A percentile compares a stretch with the other conserved stretches of the same genome.
Evolutionary conservation across 2,888 invertebrate genomes (phyloP).

Genomic region (Callyntrura sp.): DNA sequence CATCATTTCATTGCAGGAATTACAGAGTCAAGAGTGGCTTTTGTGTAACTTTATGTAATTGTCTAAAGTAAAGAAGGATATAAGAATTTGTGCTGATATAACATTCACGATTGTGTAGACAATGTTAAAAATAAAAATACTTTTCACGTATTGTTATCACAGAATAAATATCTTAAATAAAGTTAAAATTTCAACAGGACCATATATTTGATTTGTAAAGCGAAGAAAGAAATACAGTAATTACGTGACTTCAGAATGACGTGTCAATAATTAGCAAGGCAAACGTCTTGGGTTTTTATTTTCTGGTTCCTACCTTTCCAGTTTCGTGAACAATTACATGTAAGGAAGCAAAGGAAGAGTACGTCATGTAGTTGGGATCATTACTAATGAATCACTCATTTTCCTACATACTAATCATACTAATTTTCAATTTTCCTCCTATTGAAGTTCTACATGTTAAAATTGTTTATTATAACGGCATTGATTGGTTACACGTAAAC

Average conservation of each 20-base stretch:
- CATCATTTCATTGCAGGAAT: no score
- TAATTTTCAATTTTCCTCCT: no score
- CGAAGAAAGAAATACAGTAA: neutral
- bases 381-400: constrained; percentile 4
- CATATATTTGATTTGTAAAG: neutral
- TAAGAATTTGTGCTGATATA: neutral
- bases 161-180: neutral
- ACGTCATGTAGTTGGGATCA: neutral
- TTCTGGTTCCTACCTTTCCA: neutral
- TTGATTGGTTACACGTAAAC: neutral
- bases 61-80: neutral
- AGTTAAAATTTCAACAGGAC: neutral
- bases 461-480: neutral
- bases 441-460: neutral
- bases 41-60: constrained; percentile 18
- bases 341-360: neutral
- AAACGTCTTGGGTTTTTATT: neutral
- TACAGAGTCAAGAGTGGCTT: neutral
- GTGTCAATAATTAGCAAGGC: neutral
- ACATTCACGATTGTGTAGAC: neutral
- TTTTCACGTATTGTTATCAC: constrained; percentile 1
- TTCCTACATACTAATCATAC: no score
- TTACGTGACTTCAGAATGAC: neutral
- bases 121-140: constrained; percentile 39
- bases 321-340: neutral